A percentile compares a stretch with the other conserved stretches of the same genome.
phyloP scores from a whole-genome alignment of 2,797 vertebrate species.

The Fratercula arctica region DNA sequence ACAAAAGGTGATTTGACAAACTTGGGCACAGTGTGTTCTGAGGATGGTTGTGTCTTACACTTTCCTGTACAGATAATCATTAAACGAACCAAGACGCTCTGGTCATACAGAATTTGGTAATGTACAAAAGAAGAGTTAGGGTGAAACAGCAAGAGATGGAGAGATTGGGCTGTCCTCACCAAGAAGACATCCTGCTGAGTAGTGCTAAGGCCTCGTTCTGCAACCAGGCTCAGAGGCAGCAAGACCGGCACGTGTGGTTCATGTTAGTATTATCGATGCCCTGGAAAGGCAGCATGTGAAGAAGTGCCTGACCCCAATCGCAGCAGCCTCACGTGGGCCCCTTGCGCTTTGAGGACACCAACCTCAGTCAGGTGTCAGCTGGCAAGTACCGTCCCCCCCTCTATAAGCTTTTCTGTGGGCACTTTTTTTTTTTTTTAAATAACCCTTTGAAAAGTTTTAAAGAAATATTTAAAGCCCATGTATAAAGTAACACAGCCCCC shows the following conservation, averaged over 20 bases:
- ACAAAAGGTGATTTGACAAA: background rate
- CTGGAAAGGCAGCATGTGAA: background rate
- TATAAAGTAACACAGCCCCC: background rate
- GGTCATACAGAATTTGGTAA: background rate
- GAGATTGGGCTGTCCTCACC: background rate
- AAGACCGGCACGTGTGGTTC: background rate
- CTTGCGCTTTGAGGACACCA: too few relatives aligned
- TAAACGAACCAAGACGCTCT: background rate
- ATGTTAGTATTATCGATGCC: rapidly evolving
- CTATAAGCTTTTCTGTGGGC: background rate
- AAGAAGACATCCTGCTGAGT: background rate
- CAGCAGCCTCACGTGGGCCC: background rate
- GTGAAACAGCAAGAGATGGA: background rate
- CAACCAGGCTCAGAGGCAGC: background rate
- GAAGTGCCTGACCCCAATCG: background rate
- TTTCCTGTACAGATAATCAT: background rate
- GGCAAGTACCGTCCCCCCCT: background rate
- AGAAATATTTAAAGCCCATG: background rate
- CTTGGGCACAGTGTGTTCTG: background rate
- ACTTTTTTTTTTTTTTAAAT: background rate
- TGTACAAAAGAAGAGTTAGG: background rate
- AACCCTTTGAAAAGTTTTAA: background rate
- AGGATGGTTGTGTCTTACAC: background rate
- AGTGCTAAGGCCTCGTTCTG: background rate
- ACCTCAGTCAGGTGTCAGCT: background rate